Percentiles rank a stretch among this genome's conserved stretches.
Evolutionary conservation across 1,140 invertebrate genomes (phyloP).

Genomic region (Euwallacea similis): DNA sequence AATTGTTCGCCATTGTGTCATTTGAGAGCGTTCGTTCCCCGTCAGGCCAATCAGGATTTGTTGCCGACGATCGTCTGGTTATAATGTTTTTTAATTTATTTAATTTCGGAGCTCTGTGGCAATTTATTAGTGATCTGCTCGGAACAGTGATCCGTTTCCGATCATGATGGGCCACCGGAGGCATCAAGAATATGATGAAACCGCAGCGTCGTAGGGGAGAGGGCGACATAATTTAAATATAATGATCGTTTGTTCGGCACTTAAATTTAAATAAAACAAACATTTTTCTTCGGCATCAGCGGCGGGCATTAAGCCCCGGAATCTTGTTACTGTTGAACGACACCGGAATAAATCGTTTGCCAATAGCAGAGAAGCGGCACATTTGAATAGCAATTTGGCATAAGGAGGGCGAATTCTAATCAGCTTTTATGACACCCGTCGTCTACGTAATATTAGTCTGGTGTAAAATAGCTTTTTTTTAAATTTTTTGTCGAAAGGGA

Average conservation of each 20-base stretch:
- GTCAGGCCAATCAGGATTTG: constrained; percentile 2
- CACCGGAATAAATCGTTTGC: constrained; percentile 53
- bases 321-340: constrained; percentile 50
- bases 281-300: constrained; percentile 50
- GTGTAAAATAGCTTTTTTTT: no score
- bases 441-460: no score
- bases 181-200: constrained; percentile 7
- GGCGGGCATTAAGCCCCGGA: constrained; percentile 45
- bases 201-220: constrained; percentile 1
- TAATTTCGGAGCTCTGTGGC: not conserved
- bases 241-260: constrained; percentile 48
- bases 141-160: constrained; percentile 7
- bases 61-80: not conserved
- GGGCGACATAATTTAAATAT: constrained; percentile 49
- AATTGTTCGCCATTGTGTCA: constrained; percentile 35
- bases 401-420: constrained; percentile 53
- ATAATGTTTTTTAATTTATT: not conserved
- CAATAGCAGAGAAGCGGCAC: constrained; percentile 50
- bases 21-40: constrained; percentile 18
- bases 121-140: constrained; percentile 7
- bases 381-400: constrained; percentile 54
- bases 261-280: constrained; percentile 54
- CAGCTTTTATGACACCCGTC: constrained; percentile 48
- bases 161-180: constrained; percentile 2
- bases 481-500: no score